A percentile compares a stretch with the other conserved stretches of the same genome.
Conservation (phyloP, 2,888 invertebrate genomes). For the Elysia crispata region DNA sequence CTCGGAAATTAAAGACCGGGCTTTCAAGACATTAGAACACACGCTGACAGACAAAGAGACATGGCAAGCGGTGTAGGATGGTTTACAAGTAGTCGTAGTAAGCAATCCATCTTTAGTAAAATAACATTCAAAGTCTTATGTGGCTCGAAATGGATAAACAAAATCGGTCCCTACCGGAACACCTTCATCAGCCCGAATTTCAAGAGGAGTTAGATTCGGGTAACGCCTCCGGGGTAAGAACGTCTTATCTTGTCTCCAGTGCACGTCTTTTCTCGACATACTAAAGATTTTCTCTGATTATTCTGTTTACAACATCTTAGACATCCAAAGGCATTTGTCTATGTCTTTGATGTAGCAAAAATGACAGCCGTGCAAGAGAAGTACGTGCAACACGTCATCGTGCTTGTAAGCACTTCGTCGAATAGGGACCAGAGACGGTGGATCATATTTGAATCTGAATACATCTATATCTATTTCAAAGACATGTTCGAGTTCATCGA, state of each 20-base stretch:
- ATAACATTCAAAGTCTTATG: constrained; percentile 23
- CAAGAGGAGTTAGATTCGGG: background rate
- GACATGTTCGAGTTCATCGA: background rate
- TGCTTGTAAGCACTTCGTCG: too few relatives aligned
- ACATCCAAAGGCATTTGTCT: background rate
- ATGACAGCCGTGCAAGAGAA: too few relatives aligned
- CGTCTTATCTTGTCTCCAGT: background rate
- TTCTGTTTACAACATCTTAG: background rate
- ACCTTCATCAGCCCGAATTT: background rate
- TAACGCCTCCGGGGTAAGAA: background rate
- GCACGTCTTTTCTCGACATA: background rate
- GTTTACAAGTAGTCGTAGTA: background rate
- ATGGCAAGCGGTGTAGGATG: background rate
- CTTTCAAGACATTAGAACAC: background rate
- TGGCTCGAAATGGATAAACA: constrained; percentile 17
- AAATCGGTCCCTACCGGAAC: background rate
- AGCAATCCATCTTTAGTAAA: background rate
- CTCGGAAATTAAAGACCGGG: background rate
- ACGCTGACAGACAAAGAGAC: background rate
- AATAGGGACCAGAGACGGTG: too few relatives aligned
- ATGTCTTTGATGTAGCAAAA: background rate
- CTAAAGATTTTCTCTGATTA: background rate
- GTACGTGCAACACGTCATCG: too few relatives aligned
- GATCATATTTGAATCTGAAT: too few relatives aligned
- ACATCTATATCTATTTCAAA: too few relatives aligned